Base-by-base conservation (phyloP, 2,113 vertebrate genomes). In the Lepisosteus oculatus region DNA sequence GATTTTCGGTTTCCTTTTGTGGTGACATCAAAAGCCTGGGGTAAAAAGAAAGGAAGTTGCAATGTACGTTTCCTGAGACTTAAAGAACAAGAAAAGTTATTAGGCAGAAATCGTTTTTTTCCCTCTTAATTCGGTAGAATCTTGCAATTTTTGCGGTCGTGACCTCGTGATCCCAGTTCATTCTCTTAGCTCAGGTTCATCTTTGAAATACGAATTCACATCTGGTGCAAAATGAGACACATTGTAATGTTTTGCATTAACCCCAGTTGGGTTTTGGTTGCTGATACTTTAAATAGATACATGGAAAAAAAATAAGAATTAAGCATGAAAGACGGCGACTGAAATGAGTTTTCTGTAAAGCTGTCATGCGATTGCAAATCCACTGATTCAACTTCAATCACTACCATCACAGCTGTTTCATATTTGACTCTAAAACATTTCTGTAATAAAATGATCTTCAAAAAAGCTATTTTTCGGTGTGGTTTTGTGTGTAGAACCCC, bases 1-100 rank as follows among this genome's bases (percentile, higher is more conserved):
- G 55, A 51, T 72, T 67, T 72, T 57, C 45, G 54, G 63, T 42
- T 67, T 74, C 61, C 4, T 69, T 56, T 69, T 73, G 65, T 62
- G 59, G 61, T 68, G 44, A 42, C 57, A 62, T 74, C 56, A 74
- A 63, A 69, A 14, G 47, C 17, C 15, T 54, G 13, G 59, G 43
- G 29, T 57, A 47, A 47, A 51, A 13, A 13, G n/a, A 43, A 43
- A 43, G 65, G 55, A 72, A 43, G 62, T 42, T 45, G 41, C 71
- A 55, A 55, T 11, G 55, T 6, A 9, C n/a, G 12, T 43, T 65
- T 44, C 55, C 47, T 64, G 66, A 73, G 29, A n/a, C 61, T 13
- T 55, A 15, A 11, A 14, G 47, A 42, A 68, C 8, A 29, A 55
- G 29, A 68, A 41, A 29, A 41, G 68, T 56, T 61, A 29, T 14